Evolutionary conservation across 1,140 invertebrate species (phyloP), one percentile per base, ranked within the genome.

Genomic region (Megathymus violae): DNA sequence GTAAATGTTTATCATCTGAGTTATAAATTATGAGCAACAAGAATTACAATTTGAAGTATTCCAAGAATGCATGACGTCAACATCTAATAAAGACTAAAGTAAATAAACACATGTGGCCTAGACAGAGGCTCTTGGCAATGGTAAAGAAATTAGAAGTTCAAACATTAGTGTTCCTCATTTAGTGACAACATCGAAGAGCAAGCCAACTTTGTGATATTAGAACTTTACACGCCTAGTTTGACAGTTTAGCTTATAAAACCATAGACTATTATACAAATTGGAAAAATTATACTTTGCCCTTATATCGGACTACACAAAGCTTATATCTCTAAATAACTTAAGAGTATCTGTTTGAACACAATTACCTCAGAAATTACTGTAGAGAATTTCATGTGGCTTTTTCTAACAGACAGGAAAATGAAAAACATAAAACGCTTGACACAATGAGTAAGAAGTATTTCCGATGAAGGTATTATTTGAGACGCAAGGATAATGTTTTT

Each of bases 41-140:
- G 34, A 11, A 36, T 1, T 11, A 36, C 34, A 36, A 36, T 36
- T 36, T 36, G 34, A 36, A 36, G n/a, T 11, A 36, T 36, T 36
- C n/a, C 34, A 36, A 11, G 34, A 36, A 36, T 36, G 34, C 11
- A 11, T n/a, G n/a, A 36, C 34, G n/a, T 36, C 34, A 36, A 36
- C 34, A 11, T 7, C 10, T 36, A 36, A 36, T 36, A 36, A 36
- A 36, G 27, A 31, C 10, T 7, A 36, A 36, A 36, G 34, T 36
- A 36, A 36, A 36, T 36, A 36, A 36, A 36, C 34, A 36, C 34
- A 36, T 36, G 10, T 36, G 34, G 34, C n/a, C 9, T n/a, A 36
- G 34, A 36, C 34, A 36, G n/a, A 36, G 34, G n/a, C 34, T 36
- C 34, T 36, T 36, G 34, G 34, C 34, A 36, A 36, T 36, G 34